Evolutionary conservation across 2,113 vertebrate genomes (phyloP).

Genomic region (Seriola rivoliana): DNA sequence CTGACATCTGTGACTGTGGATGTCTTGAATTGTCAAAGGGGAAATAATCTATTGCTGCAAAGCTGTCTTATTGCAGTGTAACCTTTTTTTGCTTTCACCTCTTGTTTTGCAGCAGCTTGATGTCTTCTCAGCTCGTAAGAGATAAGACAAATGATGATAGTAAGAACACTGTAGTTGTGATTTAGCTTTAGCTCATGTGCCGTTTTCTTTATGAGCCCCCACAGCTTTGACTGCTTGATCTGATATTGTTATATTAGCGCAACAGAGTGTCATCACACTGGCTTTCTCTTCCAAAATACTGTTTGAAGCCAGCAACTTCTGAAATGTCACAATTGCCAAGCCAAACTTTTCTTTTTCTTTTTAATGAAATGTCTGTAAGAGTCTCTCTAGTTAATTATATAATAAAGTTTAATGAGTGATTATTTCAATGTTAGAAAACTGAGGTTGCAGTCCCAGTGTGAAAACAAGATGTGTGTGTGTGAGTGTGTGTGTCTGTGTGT

Average conservation of each 20-base stretch:
- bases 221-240: neutral
- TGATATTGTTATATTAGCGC: slow-evolving; percentile 1
- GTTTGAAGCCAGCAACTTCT: slow-evolving; percentile 19
- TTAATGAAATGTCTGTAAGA: slow-evolving; percentile 11
- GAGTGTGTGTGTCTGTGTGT: too few species aligned
- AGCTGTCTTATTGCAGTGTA: neutral
- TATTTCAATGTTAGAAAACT: slow-evolving; percentile 16
- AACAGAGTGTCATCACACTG: neutral
- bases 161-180: slow-evolving; percentile 1
- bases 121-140: neutral
- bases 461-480: neutral
- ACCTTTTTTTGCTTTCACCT: neutral
- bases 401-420: neutral
- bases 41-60: slow-evolving; percentile 15
- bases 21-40: slow-evolving; percentile 16
- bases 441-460: neutral
- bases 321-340: slow-evolving; percentile 17
- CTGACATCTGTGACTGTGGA: neutral
- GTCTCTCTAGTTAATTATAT: slow-evolving; percentile 22
- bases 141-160: neutral
- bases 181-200: slow-evolving; percentile 11
- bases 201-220: slow-evolving; percentile 1
- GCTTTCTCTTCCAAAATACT: neutral
- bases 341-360: neutral
- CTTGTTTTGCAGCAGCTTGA: slow-evolving; percentile 18